Conservation (phyloP, 2,888 invertebrate species). For the Muscina levida region DNA sequence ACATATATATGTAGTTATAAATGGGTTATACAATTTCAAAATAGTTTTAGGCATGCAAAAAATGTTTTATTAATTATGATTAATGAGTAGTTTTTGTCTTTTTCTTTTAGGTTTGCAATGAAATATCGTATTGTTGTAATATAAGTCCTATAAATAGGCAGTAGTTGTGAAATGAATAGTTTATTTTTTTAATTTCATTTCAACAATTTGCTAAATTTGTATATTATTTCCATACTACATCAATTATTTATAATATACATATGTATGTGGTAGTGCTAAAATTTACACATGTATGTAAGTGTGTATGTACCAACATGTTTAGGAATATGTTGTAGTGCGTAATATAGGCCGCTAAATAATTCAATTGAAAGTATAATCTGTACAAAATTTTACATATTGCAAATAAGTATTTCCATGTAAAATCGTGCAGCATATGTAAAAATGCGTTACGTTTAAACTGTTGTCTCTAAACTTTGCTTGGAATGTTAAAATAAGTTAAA, state of each 20-base stretch:
- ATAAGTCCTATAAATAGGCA: constrained; percentile 42
- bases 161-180: constrained; percentile 14
- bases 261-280: neutral
- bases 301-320: constrained; percentile 10
- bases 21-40: too few species aligned
- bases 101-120: constrained; percentile 18
- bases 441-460: too few species aligned
- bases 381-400: too few species aligned
- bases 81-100: constrained; percentile 14
- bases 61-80: constrained; percentile 16
- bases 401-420: too few species aligned
- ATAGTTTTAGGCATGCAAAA: constrained; percentile 39
- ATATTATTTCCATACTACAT: too few species aligned
- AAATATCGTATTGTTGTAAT: constrained; percentile 18
- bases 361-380: too few species aligned
- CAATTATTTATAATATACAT: neutral
- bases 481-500: too few species aligned
- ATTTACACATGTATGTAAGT: neutral
- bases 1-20: constrained; percentile 27
- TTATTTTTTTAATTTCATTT: neutral
- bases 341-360: too few species aligned
- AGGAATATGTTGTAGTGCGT: constrained; percentile 18
- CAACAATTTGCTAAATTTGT: constrained; percentile 14
- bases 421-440: too few species aligned
- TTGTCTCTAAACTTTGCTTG: too few species aligned